phyloP scores from a whole-genome alignment of 2,113 vertebrate genomes.

The Phylloscopus trochilus region DNA sequence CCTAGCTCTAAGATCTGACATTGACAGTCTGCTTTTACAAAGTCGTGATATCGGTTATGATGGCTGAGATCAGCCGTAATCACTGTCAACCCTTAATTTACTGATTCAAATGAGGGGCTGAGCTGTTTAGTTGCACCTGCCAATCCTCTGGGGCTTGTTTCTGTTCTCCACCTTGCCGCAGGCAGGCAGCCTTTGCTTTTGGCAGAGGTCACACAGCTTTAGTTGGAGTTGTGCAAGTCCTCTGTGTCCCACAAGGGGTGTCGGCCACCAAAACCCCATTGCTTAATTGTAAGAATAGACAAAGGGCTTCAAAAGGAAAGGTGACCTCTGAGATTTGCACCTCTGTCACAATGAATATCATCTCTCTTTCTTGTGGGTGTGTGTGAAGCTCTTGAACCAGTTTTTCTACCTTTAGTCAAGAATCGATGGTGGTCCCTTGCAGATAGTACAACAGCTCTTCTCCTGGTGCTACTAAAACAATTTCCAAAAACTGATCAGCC shows the following conservation, averaged over 20 bases:
- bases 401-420: not conserved
- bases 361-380: not conserved
- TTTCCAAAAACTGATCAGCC: not conserved
- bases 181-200: not conserved
- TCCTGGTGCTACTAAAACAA: not conserved
- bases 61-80: conserved; percentile 17
- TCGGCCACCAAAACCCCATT: not conserved
- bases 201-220: not conserved
- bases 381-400: not conserved
- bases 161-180: not conserved
- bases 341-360: not conserved
- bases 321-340: not conserved
- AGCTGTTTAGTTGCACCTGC: conserved; percentile 27
- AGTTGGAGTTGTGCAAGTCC: not conserved
- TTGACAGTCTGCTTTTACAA: conserved; percentile 2
- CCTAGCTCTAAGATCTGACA: conserved; percentile 5
- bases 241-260: not conserved
- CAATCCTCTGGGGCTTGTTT: not conserved
- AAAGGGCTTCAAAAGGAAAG: not conserved
- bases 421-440: not conserved
- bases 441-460: not conserved
- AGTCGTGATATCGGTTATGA: not conserved
- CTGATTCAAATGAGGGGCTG: conserved; percentile 1
- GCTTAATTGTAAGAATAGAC: not conserved
- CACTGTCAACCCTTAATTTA: conserved; percentile 8